Percentiles rank a stretch among this genome's conserved stretches.
phyloP scores from a whole-genome alignment of 53 echinoderm and acorn worm species.

The Astropecten irregularis region DNA sequence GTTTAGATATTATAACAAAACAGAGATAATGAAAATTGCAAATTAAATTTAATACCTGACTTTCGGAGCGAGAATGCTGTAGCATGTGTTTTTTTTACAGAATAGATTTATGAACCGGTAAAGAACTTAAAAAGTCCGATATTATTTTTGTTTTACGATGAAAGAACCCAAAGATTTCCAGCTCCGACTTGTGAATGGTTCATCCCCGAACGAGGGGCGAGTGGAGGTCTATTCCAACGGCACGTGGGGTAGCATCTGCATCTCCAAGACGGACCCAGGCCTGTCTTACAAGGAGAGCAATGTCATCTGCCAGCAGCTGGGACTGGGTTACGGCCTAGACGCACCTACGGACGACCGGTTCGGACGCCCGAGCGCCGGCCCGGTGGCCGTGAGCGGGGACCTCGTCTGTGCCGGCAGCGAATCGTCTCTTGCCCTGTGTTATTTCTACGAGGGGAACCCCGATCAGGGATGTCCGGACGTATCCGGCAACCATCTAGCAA shows the following conservation, averaged over 20 bases:
- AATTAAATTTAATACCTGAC: no score
- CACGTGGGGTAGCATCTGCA: slow-evolving; percentile 18
- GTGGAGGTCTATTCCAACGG: slow-evolving; percentile 8
- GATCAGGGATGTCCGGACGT: not conserved
- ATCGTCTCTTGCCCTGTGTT: slow-evolving; percentile 29
- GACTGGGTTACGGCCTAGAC: slow-evolving; percentile 30
- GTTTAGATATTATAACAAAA: no score
- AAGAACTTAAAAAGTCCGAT: no score
- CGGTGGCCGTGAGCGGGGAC: not conserved
- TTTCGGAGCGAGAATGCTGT: no score
- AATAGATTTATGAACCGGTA: no score
- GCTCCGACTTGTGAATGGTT: slow-evolving; percentile 3
- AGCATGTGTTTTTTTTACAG: no score
- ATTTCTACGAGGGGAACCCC: not conserved
- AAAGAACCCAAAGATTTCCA: slow-evolving; percentile 12
- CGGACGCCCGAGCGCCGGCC: slow-evolving; percentile 11
- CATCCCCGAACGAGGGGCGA: slow-evolving; percentile 23
- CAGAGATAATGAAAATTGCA: no score
- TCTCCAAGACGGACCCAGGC: no score
- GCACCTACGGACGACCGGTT: slow-evolving; percentile 17
- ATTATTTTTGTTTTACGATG: no score
- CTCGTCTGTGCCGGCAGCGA: slow-evolving; percentile 4
- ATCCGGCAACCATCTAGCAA: not conserved
- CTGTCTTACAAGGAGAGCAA: not conserved
- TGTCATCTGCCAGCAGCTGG: slow-evolving; percentile 32